Evolutionary conservation across 1,140 invertebrate genomes (phyloP).

Genomic region (Bombus huntii): DNA sequence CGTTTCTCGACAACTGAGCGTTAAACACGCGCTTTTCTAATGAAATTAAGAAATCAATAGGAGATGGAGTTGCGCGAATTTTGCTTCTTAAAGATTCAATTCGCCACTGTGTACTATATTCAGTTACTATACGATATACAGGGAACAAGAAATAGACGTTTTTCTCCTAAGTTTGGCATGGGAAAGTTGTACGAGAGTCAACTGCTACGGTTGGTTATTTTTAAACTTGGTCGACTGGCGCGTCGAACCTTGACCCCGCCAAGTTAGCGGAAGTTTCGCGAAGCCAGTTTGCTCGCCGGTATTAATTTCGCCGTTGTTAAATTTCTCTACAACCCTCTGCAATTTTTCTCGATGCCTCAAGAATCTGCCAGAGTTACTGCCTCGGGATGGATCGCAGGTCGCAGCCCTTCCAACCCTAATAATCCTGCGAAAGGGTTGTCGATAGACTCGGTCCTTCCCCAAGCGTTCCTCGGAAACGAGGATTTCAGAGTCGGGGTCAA

Average conservation of each 20-base stretch:
- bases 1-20: too few species aligned
- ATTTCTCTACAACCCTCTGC: background rate
- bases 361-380: background rate
- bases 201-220: background rate
- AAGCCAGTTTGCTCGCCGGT: background rate
- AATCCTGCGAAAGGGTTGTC: constrained; percentile 8
- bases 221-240: background rate
- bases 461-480: background rate
- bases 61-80: too few species aligned
- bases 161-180: background rate
- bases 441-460: constrained; percentile 6
- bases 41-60: too few species aligned
- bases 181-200: background rate
- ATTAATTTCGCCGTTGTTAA: constrained; percentile 12
- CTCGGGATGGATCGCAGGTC: constrained; percentile 12
- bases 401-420: background rate
- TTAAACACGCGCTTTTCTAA: too few species aligned
- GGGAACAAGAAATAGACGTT: background rate
- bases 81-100: too few species aligned
- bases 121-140: too few species aligned
- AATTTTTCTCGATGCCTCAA: background rate
- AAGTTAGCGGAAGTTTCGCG: background rate
- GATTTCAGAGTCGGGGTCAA: constrained; percentile 4
- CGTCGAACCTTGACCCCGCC: constrained; percentile 6
- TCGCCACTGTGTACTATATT: too few species aligned